These are phyloP conservation scores for Chiridota heheva DNA, from an alignment of 35 echinoderm and acorn worm genomes.

Conservation along the genomic window DNA sequence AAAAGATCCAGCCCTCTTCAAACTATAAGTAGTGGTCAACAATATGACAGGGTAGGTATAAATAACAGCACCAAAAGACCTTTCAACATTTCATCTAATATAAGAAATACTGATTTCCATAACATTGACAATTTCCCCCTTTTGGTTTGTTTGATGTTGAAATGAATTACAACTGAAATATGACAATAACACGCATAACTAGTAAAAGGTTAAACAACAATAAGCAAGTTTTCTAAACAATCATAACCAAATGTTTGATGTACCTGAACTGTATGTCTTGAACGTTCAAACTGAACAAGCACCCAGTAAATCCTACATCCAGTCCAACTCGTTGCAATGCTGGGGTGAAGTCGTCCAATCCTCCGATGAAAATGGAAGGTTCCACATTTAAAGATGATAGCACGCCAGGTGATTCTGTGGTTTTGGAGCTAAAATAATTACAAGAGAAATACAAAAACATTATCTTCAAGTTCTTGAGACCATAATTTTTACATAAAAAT, in stretches of 20 bases:
- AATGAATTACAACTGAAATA: too few relatives aligned
- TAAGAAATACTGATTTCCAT: too few relatives aligned
- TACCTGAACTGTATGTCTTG: conserved; percentile 70
- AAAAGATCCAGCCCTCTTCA: too few relatives aligned
- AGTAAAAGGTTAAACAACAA: neutral
- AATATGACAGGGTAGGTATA: too few relatives aligned
- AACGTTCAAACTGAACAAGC: conserved; percentile 56
- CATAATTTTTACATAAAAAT: neutral
- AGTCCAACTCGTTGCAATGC: conserved; percentile 29
- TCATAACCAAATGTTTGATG: neutral
- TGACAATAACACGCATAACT: too few relatives aligned
- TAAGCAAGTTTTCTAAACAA: neutral
- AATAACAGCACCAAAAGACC: too few relatives aligned
- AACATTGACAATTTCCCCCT: too few relatives aligned
- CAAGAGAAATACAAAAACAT: neutral
- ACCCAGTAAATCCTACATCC: conserved; percentile 65
- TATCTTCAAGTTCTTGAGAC: neutral
- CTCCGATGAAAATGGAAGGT: conserved; percentile 69
- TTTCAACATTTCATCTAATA: too few relatives aligned
- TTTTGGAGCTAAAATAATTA: conserved; percentile 40
- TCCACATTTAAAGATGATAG: conserved; percentile 72
- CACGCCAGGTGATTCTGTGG: conserved; percentile 45
- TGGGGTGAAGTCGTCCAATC: conserved; percentile 60
- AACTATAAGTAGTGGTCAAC: too few relatives aligned
- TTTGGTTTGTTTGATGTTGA: too few relatives aligned